These are phyloP conservation scores for Amphipyra tragopoginis DNA, from an alignment of 2,888 invertebrate genomes.

Conservation along the genomic window DNA sequence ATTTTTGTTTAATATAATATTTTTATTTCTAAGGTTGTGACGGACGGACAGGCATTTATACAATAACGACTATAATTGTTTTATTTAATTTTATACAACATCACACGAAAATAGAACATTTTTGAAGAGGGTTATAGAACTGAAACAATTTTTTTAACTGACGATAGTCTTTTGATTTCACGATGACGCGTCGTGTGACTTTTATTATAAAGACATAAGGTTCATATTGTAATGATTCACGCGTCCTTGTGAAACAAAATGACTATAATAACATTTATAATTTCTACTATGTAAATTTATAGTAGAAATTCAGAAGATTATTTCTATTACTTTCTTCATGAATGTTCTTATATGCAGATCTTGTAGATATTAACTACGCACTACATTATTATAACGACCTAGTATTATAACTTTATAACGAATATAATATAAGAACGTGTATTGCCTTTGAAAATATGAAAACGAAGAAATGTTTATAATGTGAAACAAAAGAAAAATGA, in stretches of 20 bases:
- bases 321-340: slow-evolving; percentile 28
- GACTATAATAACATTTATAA: too few species aligned
- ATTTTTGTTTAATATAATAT: slow-evolving; percentile 59
- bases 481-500: slow-evolving; percentile 32
- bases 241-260: too few species aligned
- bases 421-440: slow-evolving; percentile 41
- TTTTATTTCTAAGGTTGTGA: slow-evolving; percentile 74
- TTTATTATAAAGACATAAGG: too few species aligned
- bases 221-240: too few species aligned
- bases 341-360: slow-evolving; percentile 3
- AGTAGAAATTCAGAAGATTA: too few species aligned
- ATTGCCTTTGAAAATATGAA: slow-evolving; percentile 46
- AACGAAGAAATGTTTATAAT: slow-evolving; percentile 18
- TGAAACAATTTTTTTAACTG: too few species aligned
- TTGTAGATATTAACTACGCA: slow-evolving; percentile 28
- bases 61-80: slow-evolving; percentile 23
- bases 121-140: slow-evolving; percentile 13
- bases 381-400: slow-evolving; percentile 36
- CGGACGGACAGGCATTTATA: slow-evolving; percentile 63
- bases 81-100: slow-evolving; percentile 26
- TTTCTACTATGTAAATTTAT: too few species aligned
- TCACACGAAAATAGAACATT: slow-evolving; percentile 13
- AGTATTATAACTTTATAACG: slow-evolving; percentile 56
- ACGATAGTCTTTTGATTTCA: too few species aligned
- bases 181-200: too few species aligned